These are phyloP conservation scores for Henricia sp. DNA, from an alignment of 53 echinoderm and acorn worm genomes.

Conservation along the genomic window DNA sequence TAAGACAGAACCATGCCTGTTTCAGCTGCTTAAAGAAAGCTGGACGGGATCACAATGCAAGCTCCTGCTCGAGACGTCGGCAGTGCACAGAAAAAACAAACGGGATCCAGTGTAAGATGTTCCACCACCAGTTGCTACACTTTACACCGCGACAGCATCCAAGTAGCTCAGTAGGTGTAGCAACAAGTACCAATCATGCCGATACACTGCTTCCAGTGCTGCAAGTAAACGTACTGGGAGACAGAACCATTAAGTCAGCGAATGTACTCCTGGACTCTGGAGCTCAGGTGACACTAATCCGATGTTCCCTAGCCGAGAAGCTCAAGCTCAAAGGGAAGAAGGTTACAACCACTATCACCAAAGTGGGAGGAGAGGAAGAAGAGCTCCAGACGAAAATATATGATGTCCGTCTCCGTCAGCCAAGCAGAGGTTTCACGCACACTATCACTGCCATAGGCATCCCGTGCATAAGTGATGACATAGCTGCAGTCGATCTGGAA, in stretches of 20 bases:
- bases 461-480: constrained; percentile 49
- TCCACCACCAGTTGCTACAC: constrained; percentile 7
- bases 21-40: constrained; percentile 80
- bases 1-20: constrained; percentile 63
- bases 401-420: constrained; percentile 11
- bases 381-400: constrained; percentile 42
- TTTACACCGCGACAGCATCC: neutral
- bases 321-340: constrained; percentile 18
- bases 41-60: constrained; percentile 52
- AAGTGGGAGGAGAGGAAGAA: constrained; percentile 64
- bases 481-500: constrained; percentile 4
- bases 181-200: neutral
- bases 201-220: constrained; percentile 65
- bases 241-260: neutral
- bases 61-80: constrained; percentile 43
- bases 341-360: constrained; percentile 40
- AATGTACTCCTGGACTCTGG: constrained; percentile 65
- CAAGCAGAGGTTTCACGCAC: neutral
- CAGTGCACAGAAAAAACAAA: constrained; percentile 40
- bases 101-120: constrained; percentile 40
- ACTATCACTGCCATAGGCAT: constrained; percentile 60
- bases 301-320: constrained; percentile 33
- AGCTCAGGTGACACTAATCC: constrained; percentile 58
- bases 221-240: constrained; percentile 32
- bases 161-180: neutral